Evolutionary conservation across 2,888 invertebrate genomes (phyloP), one percentile per base, ranked within the genome.

Genomic region (Meliscaeva auricollis): DNA sequence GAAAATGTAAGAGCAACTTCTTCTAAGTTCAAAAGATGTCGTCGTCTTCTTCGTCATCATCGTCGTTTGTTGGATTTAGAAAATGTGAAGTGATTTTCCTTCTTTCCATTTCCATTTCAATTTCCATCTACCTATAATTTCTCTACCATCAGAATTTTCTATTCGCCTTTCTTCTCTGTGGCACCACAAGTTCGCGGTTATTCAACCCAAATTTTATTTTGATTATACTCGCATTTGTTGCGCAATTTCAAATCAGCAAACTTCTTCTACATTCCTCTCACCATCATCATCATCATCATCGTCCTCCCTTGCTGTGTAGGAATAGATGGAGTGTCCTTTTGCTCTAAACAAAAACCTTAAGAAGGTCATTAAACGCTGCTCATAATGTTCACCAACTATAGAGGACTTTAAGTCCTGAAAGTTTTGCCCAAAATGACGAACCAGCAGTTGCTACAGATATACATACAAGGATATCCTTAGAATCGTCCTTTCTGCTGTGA

Each of bases 141-240:
- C n/a, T 9, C 38, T 13, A 38, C 13, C 11, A 3, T 38, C 38
- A n/a, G n/a, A n/a, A n/a, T n/a, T n/a, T 38, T 38, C 26, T 26
- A 26, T 26, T 26, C 26, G 38, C 2, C 38, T 38, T 38, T 11
- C 13, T 38, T 38, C 13, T 58, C 3, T 38, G 9, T 38, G 9
- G 58, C 35, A 46, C 66, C 84, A 60, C 56, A 64, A 58, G 70
- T 76, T 44, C 50, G 79, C 75, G 84, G 84, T 84, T 84, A 60
- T 84, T 80, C 80, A 84, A 80, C 84, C 70, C 44, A 70, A 80
- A 72, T 84, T 84, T 80, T 72, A 66, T 79, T 70, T 68, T 84
- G 84, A 84, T 84, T 80, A 80, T 72, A 60, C 79, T 75, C 75
- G 80, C 72, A 79, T 80, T 79, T 84, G 84, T 84, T 84, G 84